Percentiles rank a stretch among this genome's conserved stretches.
Evolutionary conservation across 1,140 invertebrate species (phyloP).

Genomic region (Meloidogyne hapla): DNA sequence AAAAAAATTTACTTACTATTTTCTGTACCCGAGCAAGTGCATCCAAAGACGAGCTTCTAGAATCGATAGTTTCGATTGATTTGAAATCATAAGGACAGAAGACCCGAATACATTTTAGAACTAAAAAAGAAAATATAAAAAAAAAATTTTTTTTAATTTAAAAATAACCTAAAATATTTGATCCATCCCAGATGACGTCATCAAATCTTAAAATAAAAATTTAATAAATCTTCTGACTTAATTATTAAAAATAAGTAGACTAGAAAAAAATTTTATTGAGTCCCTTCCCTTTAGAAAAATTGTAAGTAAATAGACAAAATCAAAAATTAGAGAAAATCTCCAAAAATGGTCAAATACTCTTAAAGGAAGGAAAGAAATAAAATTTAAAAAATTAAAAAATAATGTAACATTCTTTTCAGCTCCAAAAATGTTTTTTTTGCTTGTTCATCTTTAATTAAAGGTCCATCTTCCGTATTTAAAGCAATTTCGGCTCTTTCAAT

Average conservation of each 20-base stretch:
- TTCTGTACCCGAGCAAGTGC: constrained; percentile 16
- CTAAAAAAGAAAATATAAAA: not conserved
- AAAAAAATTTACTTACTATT: constrained; percentile 3
- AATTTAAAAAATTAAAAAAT: too few relatives aligned
- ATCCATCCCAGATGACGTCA: constrained; percentile 18
- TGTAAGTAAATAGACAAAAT: not conserved
- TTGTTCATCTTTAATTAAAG: constrained; percentile 6
- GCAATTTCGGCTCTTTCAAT: not conserved
- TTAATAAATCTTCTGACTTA: too few relatives aligned
- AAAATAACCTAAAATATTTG: constrained; percentile 1
- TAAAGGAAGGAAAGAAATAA: too few relatives aligned
- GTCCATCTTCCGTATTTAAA: not conserved
- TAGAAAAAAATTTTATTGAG: too few relatives aligned
- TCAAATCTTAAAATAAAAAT: constrained; percentile 12
- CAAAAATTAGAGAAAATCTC: not conserved
- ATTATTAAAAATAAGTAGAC: too few relatives aligned
- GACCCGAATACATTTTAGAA: constrained; percentile 12
- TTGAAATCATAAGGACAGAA: not conserved
- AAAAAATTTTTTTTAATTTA: not conserved
- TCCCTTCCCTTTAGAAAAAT: too few relatives aligned
- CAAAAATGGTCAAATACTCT: not conserved
- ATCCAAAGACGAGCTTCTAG: not conserved
- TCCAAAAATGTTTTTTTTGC: constrained; percentile 9
- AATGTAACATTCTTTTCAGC: constrained; percentile 1
- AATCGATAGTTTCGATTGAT: not conserved